Evolutionary conservation across 1,140 invertebrate species (phyloP), one percentile per base, ranked within the genome.

Genomic region (Fopius arisanus): DNA sequence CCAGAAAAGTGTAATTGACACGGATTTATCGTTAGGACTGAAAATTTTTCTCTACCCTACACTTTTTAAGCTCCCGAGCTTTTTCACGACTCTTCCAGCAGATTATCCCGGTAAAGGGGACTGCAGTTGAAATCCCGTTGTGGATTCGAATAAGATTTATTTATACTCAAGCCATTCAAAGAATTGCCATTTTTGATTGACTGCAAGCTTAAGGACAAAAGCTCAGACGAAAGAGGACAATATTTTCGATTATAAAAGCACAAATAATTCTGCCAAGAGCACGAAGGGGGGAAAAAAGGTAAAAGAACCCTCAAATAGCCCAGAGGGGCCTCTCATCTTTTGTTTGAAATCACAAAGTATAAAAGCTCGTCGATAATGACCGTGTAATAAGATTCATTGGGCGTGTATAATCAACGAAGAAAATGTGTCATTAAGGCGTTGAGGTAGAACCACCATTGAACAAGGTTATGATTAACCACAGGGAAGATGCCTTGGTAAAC

Each of bases 1-100:
- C 41, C 76, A 77, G 73, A 76, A 82, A 78, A 59, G 75, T 83
- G 78, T 82, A 82, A 81, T 80, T 83, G 81, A 84, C 80, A 81
- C 80, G 77, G 80, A 84, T 84, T 86, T 84, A 86, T 84, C 65
- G 76, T 75, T 68, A 63, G 37, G 66, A 70, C 54, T 28, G 14
- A 59, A 59, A 73, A 76, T 79, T 82, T 82, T 82, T 78, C 78
- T n/a, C 77, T 77, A 75, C 78, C 66, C 67, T 16, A 41, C n/a
- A 26, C 70, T 40, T 62, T 28, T 40, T 66, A 63, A 28, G 54
- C 67, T 29, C 59, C 29, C 7, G 21, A 59, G 23, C 37, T 40
- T 65, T 65, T 31, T 26, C 54, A 29, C 4, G 54, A 26, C 54
- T 59, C 23, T 54, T 26, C 14, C 19, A 19, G 9, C 23, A 19